Conservation (phyloP, 2,113 vertebrate species). For the Brachyhypopomus gauderio region DNA sequence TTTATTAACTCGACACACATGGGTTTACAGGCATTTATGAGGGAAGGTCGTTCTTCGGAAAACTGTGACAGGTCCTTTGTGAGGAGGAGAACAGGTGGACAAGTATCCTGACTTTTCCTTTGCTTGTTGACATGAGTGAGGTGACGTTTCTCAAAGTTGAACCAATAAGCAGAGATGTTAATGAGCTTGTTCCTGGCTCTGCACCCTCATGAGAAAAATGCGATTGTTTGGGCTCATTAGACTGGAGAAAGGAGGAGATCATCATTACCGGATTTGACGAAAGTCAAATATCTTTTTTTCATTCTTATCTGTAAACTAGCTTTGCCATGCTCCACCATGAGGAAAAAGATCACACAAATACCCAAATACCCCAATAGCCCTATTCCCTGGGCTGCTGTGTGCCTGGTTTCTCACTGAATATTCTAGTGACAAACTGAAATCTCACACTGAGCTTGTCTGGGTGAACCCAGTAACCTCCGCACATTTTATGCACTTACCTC, state of each 20-base stretch:
- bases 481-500: neutral
- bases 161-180: neutral
- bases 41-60: neutral
- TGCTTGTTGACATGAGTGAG: neutral
- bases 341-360: neutral
- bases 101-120: neutral
- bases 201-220: neutral
- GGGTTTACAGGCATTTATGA: neutral
- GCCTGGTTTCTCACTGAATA: neutral
- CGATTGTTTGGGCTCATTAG: neutral
- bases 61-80: neutral
- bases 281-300: neutral
- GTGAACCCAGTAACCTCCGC: slow-evolving; percentile 6
- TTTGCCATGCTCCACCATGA: neutral
- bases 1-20: neutral
- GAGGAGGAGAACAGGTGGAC: neutral
- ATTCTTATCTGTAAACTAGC: neutral
- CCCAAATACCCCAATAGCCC: neutral
- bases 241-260: neutral
- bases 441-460: neutral
- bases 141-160: neutral
- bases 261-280: neutral
- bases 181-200: neutral
- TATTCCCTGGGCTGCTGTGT: neutral
- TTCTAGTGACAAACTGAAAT: slow-evolving; percentile 4